Conservation (phyloP, 2,113 vertebrate genomes). For the Pycnonotus jocosus region DNA sequence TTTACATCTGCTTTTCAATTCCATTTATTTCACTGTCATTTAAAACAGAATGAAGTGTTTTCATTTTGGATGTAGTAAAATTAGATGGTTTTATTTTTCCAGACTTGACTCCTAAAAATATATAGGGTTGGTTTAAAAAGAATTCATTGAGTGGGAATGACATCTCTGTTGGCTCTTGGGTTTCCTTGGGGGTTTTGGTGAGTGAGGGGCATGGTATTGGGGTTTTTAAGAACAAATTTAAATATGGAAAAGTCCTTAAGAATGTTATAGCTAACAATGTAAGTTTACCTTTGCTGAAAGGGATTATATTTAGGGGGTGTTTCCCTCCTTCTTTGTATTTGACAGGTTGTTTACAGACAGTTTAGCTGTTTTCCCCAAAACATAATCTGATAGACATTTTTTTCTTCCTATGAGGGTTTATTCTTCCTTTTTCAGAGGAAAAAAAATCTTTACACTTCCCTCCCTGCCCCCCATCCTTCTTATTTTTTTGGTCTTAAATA, state of each 20-base stretch:
- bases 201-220: fast-evolving
- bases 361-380: not conserved
- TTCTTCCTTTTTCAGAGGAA: not conserved
- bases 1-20: not conserved
- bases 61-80: not conserved
- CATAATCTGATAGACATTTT: not conserved
- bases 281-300: not conserved
- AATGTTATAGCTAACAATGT: not conserved
- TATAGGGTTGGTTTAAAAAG: not conserved
- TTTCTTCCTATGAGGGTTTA: not conserved
- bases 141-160: not conserved
- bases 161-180: not conserved
- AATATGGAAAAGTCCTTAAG: not conserved
- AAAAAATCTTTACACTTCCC: not conserved
- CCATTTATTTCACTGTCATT: not conserved
- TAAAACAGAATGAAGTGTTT: not conserved
- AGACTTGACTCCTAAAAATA: not conserved
- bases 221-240: not conserved
- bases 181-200: fast-evolving
- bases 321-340: not conserved
- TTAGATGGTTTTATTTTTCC: not conserved
- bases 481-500: not conserved
- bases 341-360: not conserved
- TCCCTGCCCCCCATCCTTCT: fast-evolving
- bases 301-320: fast-evolving